Evolutionary conservation across 2,113 vertebrate species (phyloP).

Genomic region (Callithrix jacchus): DNA sequence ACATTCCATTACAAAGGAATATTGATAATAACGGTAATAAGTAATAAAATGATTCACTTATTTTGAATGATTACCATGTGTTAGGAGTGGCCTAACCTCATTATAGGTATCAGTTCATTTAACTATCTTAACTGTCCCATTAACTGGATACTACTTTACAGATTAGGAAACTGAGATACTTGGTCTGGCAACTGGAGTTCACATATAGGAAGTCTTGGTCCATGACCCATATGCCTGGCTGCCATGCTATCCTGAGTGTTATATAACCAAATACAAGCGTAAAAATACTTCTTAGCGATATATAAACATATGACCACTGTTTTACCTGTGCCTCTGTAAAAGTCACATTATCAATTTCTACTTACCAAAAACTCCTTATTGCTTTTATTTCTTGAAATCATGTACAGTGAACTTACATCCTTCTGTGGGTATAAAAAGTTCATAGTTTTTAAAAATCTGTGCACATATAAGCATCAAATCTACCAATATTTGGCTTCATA

Average conservation of each 20-base stretch:
- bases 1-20: background rate
- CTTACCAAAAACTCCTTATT: background rate
- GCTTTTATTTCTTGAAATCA: constrained; percentile 1
- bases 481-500: background rate
- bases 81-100: background rate
- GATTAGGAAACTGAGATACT: background rate
- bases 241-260: background rate
- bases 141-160: background rate
- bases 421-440: background rate
- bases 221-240: background rate
- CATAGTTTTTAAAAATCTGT: background rate
- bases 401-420: background rate
- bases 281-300: background rate
- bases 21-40: background rate
- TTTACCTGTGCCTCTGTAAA: background rate
- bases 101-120: constrained; percentile 14
- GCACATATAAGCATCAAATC: background rate
- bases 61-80: background rate
- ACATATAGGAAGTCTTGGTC: background rate
- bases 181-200: background rate
- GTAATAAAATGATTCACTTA: background rate
- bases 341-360: background rate
- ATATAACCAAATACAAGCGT: background rate
- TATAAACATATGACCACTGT: background rate
- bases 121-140: background rate